Evolutionary conservation across 2,113 vertebrate species (phyloP).

Genomic region (Tor tambroides): DNA sequence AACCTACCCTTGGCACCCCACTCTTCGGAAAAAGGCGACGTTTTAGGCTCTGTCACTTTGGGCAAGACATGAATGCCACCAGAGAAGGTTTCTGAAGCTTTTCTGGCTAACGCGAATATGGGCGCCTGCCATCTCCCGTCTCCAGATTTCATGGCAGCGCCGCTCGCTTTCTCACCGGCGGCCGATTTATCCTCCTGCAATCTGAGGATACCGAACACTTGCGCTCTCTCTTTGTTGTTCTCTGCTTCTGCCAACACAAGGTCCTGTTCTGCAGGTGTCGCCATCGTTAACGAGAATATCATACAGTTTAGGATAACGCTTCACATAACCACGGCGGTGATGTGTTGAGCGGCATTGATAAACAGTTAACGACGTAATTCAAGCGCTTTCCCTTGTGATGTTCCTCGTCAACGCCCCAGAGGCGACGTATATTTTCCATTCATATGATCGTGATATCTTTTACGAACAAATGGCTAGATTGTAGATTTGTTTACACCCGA

Average conservation of each 20-base stretch:
- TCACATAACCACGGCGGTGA: constrained; percentile 54
- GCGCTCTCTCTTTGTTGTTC: constrained; percentile 72
- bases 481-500: constrained; percentile 73
- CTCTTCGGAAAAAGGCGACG: constrained; percentile 72
- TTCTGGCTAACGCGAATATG: constrained; percentile 81
- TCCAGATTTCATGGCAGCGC: constrained; percentile 61
- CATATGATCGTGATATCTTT: background rate
- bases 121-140: constrained; percentile 83
- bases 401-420: background rate
- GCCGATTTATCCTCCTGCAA: constrained; percentile 77
- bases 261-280: constrained; percentile 79
- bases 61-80: constrained; percentile 81
- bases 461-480: background rate
- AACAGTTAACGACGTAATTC: constrained; percentile 48
- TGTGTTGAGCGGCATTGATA: constrained; percentile 43
- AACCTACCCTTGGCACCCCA: constrained; percentile 76
- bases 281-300: constrained; percentile 66
- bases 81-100: constrained; percentile 81
- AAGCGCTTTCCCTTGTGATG: constrained; percentile 13
- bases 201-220: constrained; percentile 78
- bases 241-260: constrained; percentile 76
- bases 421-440: constrained; percentile 3
- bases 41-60: constrained; percentile 76
- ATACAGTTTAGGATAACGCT: constrained; percentile 44
- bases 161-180: constrained; percentile 64